Conservation (phyloP, 1,140 invertebrate species). For the Leptonema lineaticorne region DNA sequence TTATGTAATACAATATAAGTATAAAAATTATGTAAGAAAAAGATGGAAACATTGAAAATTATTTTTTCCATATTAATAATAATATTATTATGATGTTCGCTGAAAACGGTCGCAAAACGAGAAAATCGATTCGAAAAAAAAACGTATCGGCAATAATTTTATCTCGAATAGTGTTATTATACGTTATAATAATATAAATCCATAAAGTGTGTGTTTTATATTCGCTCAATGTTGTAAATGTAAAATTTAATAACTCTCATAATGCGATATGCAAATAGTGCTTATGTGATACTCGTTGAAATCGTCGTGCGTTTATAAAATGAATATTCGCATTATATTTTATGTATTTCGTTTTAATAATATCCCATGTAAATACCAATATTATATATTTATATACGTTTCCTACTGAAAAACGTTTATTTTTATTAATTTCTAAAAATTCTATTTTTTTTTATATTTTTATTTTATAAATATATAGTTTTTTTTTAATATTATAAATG, state of each 20-base stretch:
- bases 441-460: too few species aligned
- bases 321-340: background rate
- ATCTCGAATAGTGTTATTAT: background rate
- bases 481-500: too few species aligned
- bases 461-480: too few species aligned
- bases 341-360: background rate
- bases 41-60: too few species aligned
- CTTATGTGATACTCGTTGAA: slow-evolving; percentile 7
- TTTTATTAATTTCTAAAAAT: too few species aligned
- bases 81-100: background rate
- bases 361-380: background rate
- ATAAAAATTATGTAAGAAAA: too few species aligned
- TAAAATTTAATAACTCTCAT: slow-evolving; percentile 12
- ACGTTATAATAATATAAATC: slow-evolving; percentile 6
- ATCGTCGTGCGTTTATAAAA: background rate
- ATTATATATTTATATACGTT: background rate
- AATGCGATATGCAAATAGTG: slow-evolving; percentile 10
- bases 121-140: slow-evolving; percentile 7
- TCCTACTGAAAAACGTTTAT: background rate
- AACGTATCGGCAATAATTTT: slow-evolving; percentile 11
- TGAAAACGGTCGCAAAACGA: background rate
- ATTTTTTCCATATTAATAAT: too few species aligned
- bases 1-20: too few species aligned
- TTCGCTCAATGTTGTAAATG: slow-evolving; percentile 4
- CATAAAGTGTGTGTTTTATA: slow-evolving; percentile 8